phyloP scores from a whole-genome alignment of 2,113 vertebrate genomes.

The Irena cyanogastra region DNA sequence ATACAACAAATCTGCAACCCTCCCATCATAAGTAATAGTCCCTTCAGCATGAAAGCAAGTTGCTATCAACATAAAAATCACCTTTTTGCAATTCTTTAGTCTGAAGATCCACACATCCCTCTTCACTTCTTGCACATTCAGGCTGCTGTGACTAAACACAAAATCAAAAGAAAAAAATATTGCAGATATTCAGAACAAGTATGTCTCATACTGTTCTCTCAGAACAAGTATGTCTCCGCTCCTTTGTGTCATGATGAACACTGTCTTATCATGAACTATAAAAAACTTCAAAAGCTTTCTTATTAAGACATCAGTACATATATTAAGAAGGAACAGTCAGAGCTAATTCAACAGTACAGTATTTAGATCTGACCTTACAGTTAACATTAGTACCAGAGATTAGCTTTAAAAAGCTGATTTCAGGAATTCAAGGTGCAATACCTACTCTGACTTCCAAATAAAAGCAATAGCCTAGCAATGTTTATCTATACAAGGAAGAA shows the following conservation, averaged over 20 bases:
- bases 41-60: not conserved
- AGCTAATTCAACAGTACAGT: not conserved
- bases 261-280: not conserved
- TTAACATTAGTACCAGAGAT: not conserved
- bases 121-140: conserved; percentile 21
- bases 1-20: not conserved
- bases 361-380: not conserved
- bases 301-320: not conserved
- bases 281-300: not conserved
- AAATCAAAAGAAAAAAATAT: not conserved
- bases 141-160: not conserved
- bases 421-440: not conserved
- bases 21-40: not conserved
- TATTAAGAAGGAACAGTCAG: not conserved
- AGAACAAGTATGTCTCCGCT: not conserved
- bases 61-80: not conserved
- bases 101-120: not conserved
- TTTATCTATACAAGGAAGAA: not conserved
- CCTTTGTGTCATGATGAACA: not conserved
- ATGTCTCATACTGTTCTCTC: no score
- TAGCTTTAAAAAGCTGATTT: not conserved
- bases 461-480: not conserved
- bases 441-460: not conserved
- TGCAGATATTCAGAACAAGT: not conserved
- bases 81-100: conserved; percentile 33